A percentile compares a stretch with the other conserved stretches of the same genome.
Conservation (phyloP, 2,888 invertebrate genomes). For the Saturnia japonica region DNA sequence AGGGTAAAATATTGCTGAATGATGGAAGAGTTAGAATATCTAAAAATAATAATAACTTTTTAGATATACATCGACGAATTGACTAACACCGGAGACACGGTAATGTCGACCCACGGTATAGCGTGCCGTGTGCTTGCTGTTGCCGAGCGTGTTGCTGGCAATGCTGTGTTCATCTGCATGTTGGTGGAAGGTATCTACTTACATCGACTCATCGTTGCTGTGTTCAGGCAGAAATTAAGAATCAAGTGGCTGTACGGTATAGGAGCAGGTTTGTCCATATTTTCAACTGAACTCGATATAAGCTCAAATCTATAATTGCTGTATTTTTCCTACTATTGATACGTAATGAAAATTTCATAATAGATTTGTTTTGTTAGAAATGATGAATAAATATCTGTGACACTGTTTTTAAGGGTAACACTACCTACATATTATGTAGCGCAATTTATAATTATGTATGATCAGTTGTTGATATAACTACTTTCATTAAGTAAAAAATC, state of each 20-base stretch:
- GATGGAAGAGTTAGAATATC: neutral
- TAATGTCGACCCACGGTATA: slow-evolving; percentile 75
- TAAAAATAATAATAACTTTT: neutral
- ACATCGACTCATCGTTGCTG: slow-evolving; percentile 85
- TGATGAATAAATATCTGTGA: too few relatives aligned
- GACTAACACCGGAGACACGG: slow-evolving; percentile 65
- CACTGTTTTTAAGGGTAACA: too few relatives aligned
- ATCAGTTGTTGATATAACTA: too few relatives aligned
- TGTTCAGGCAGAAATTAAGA: slow-evolving; percentile 82
- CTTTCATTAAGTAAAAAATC: too few relatives aligned
- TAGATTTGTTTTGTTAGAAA: too few relatives aligned
- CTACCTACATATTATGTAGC: too few relatives aligned
- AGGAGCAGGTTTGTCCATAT: slow-evolving; percentile 59
- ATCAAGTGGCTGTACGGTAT: slow-evolving; percentile 69
- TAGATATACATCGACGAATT: slow-evolving; percentile 81
- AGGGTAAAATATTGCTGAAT: too few relatives aligned
- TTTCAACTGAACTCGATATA: neutral
- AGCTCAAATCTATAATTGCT: neutral
- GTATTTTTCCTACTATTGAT: neutral
- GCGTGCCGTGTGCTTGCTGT: slow-evolving; percentile 81
- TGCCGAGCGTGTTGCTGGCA: slow-evolving; percentile 78
- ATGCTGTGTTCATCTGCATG: slow-evolving; percentile 86
- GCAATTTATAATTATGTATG: too few relatives aligned
- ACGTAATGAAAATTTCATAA: too few relatives aligned
- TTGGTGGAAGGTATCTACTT: slow-evolving; percentile 84